These are phyloP conservation scores for Tautogolabrus adspersus DNA, from an alignment of 2,113 vertebrate genomes.

Conservation along the genomic window DNA sequence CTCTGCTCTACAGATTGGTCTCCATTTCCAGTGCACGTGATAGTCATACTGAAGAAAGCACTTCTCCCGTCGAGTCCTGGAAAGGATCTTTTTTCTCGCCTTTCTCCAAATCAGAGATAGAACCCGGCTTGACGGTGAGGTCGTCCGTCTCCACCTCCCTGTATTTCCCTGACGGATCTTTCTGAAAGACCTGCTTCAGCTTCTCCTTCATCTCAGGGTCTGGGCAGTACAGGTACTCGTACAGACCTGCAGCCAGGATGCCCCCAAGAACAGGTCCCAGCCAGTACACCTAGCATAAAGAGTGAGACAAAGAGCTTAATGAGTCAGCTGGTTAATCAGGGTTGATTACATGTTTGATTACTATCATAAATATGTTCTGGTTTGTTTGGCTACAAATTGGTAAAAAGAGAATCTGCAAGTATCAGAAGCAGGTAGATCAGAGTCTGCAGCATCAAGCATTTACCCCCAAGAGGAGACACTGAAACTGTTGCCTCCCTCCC, in stretches of 20 bases:
- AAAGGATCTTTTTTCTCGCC: conserved; percentile 86
- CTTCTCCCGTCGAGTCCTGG: conserved; percentile 86
- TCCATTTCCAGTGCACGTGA: conserved; percentile 89
- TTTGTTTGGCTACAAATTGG: neutral
- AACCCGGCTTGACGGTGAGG: conserved; percentile 84
- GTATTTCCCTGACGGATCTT: conserved; percentile 86
- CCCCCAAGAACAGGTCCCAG: conserved; percentile 91
- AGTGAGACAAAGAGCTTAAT: conserved; percentile 15
- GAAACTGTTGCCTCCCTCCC: conserved; percentile 25
- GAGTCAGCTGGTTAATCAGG: neutral
- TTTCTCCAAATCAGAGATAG: conserved; percentile 83
- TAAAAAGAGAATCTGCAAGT: neutral
- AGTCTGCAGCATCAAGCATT: conserved; percentile 5
- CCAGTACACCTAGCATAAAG: conserved; percentile 90
- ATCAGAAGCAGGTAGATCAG: conserved; percentile 8
- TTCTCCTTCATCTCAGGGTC: conserved; percentile 87
- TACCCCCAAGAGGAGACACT: conserved; percentile 12
- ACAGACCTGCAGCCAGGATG: conserved; percentile 88
- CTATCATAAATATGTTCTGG: neutral
- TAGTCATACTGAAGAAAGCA: conserved; percentile 95
- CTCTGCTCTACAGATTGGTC: conserved; percentile 78
- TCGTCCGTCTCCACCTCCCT: conserved; percentile 88
- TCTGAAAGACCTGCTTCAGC: conserved; percentile 87
- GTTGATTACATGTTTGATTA: conserved; percentile 3
- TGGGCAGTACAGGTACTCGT: conserved; percentile 93